These are phyloP conservation scores for Euplagia quadripunctaria DNA, from an alignment of 2,888 invertebrate genomes.

Conservation along the genomic window DNA sequence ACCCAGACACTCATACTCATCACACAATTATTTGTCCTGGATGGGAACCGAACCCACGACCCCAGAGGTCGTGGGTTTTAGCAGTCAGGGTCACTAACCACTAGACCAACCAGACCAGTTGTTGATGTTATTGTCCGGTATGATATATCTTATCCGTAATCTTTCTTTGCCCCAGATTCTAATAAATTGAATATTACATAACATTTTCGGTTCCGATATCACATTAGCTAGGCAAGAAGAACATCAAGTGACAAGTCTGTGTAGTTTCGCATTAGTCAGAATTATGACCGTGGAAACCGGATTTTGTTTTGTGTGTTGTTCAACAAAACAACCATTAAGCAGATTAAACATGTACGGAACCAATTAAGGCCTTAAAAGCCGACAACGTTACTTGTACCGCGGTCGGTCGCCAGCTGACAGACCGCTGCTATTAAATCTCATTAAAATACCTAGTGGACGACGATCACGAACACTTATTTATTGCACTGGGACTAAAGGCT, in stretches of 20 bases:
- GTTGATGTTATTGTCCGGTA: too few species aligned
- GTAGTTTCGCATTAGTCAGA: conserved; percentile 70
- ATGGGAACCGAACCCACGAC: too few species aligned
- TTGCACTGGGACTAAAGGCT: conserved; percentile 57
- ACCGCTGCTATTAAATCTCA: conserved; percentile 77
- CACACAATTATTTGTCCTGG: too few species aligned
- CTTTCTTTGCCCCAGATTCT: too few species aligned
- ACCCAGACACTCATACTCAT: too few species aligned
- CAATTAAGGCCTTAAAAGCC: conserved; percentile 80
- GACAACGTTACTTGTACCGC: conserved; percentile 68
- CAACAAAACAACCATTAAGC: conserved; percentile 76
- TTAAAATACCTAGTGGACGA: conserved; percentile 78
- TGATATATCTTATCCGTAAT: too few species aligned
- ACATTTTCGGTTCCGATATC: conserved; percentile 27
- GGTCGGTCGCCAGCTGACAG: conserved; percentile 55
- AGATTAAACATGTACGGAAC: conserved; percentile 80
- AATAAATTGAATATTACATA: background rate
- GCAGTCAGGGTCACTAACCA: too few species aligned
- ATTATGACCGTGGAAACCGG: conserved; percentile 70
- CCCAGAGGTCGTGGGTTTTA: too few species aligned
- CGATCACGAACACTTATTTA: conserved; percentile 80
- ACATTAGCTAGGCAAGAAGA: conserved; percentile 18
- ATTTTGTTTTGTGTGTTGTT: conserved; percentile 67
- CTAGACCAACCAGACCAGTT: too few species aligned
- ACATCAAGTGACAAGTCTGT: conserved; percentile 64